Conservation (phyloP, 2,797 vertebrate species). For the Bovichtus variegatus region DNA sequence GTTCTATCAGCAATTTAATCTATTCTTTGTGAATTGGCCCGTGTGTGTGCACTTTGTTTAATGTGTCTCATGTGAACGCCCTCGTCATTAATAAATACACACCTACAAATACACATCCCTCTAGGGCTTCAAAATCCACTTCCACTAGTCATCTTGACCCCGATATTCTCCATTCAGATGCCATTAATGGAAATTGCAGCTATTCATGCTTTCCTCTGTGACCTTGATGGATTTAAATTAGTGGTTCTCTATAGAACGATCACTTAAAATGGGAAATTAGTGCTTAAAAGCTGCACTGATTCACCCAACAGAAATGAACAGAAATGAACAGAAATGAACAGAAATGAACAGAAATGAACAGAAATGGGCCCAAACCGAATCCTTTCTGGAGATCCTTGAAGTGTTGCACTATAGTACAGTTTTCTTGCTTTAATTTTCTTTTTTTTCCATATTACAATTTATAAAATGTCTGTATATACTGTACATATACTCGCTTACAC, state of each 20-base stretch:
- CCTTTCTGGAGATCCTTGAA: conserved; percentile 32
- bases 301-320: conserved; percentile 17
- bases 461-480: too few species aligned
- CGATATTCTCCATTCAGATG: conserved; percentile 47
- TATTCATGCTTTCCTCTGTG: conserved; percentile 46
- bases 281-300: conserved; percentile 38
- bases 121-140: conserved; percentile 30
- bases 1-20: too few species aligned
- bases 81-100: conserved; percentile 39
- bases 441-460: too few species aligned
- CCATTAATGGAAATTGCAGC: conserved; percentile 57
- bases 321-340: too few species aligned
- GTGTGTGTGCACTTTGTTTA: conserved; percentile 46
- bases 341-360: too few species aligned
- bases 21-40: too few species aligned
- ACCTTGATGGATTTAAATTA: conserved; percentile 57
- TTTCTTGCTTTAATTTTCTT: conserved; percentile 31
- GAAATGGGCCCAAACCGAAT: conserved; percentile 5
- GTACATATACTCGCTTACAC: too few species aligned
- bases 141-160: conserved; percentile 43
- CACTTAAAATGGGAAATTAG: conserved; percentile 49
- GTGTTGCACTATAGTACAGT: conserved; percentile 13
- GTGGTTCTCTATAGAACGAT: conserved; percentile 31
- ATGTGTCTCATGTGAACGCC: conserved; percentile 28
- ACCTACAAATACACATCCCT: conserved; percentile 23